These are phyloP conservation scores for Galeruca laticollis DNA, from an alignment of 2,888 invertebrate genomes.

Conservation along the genomic window DNA sequence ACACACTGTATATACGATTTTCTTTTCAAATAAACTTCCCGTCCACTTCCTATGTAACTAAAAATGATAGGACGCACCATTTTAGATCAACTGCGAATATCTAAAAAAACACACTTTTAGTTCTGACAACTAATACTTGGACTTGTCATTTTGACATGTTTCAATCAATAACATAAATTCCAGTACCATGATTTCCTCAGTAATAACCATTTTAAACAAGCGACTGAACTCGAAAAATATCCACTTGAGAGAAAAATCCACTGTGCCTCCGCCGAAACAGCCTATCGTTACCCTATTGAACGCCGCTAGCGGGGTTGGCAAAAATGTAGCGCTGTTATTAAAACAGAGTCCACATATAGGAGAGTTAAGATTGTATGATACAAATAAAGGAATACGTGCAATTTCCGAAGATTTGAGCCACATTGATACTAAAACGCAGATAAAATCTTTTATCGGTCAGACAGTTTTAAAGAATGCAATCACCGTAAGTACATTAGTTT, in stretches of 20 bases:
- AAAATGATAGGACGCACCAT: too few relatives aligned
- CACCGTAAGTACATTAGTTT: conserved; percentile 57
- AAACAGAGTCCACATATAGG: conserved; percentile 59
- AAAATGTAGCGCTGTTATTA: conserved; percentile 56
- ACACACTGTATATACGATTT: too few relatives aligned
- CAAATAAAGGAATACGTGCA: conserved; percentile 50
- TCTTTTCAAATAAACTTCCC: too few relatives aligned
- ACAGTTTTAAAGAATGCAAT: conserved; percentile 58
- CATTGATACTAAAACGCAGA: conserved; percentile 60
- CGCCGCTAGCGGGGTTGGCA: conserved; percentile 51
- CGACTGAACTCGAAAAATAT: not conserved
- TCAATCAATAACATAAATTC: conserved; percentile 13
- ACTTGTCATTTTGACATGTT: conserved; percentile 7
- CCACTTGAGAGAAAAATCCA: conserved; percentile 8
- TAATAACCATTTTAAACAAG: not conserved
- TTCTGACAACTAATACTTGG: too few relatives aligned
- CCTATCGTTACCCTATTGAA: conserved; percentile 52
- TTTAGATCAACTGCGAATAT: too few relatives aligned
- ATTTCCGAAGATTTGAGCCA: conserved; percentile 61
- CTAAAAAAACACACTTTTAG: too few relatives aligned
- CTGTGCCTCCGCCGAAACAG: conserved; percentile 16
- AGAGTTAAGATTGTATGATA: conserved; percentile 61
- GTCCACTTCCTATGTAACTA: too few relatives aligned
- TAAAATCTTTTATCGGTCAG: conserved; percentile 58
- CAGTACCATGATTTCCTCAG: conserved; percentile 29